Evolutionary conservation across 2,113 vertebrate genomes (phyloP).

Genomic region (Paedocypris sp.): DNA sequence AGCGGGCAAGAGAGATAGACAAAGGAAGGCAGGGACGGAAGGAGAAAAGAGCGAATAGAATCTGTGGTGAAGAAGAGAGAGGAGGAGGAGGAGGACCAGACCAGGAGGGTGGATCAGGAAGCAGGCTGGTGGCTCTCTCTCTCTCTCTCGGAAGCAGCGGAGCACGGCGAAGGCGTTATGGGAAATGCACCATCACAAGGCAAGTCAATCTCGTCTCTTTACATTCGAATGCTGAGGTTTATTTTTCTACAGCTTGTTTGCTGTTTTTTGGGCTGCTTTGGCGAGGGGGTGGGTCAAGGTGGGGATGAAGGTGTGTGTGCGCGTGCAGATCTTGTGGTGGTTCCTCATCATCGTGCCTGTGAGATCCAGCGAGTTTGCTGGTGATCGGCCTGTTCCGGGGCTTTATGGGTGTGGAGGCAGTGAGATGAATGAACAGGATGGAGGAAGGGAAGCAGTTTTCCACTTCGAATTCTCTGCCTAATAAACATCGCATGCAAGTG

Average conservation of each 20-base stretch:
- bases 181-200: slow-evolving; percentile 76
- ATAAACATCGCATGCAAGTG: too few species aligned
- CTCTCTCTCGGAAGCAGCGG: slow-evolving; percentile 58
- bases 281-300: slow-evolving; percentile 33
- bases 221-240: slow-evolving; percentile 47
- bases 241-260: slow-evolving; percentile 19
- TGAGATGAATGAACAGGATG: slow-evolving; percentile 25
- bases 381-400: slow-evolving; percentile 19
- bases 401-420: slow-evolving; percentile 28
- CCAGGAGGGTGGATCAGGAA: slow-evolving; percentile 56
- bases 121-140: slow-evolving; percentile 50
- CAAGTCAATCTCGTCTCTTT: slow-evolving; percentile 56
- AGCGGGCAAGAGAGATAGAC: slow-evolving; percentile 21
- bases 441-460: too few species aligned
- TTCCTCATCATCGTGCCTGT: slow-evolving; percentile 27
- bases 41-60: slow-evolving; percentile 53
- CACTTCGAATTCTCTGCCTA: too few species aligned
- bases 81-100: slow-evolving; percentile 34
- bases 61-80: slow-evolving; percentile 40
- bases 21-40: slow-evolving; percentile 24
- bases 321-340: slow-evolving; percentile 1
- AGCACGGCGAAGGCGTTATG: slow-evolving; percentile 64
- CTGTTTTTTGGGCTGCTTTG: slow-evolving; percentile 33
- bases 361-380: slow-evolving; percentile 32
- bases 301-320: slow-evolving; percentile 19